A percentile compares a stretch with the other conserved stretches of the same genome.
These are phyloP conservation scores for Chrysemys picta DNA, from an alignment of 2,113 vertebrate species.

Conservation along the genomic window DNA sequence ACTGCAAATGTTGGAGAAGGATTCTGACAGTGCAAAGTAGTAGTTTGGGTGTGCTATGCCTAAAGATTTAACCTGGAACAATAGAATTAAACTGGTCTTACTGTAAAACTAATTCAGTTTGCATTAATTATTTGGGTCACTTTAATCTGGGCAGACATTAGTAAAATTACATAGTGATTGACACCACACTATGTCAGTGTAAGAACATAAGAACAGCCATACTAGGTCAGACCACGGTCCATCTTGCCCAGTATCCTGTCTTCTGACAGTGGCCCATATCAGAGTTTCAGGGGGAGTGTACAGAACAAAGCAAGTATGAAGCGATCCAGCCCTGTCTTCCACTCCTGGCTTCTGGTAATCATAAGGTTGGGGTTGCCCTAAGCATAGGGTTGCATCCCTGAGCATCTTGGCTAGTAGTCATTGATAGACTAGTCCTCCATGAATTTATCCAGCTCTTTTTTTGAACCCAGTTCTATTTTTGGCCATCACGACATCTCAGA, in stretches of 20 bases:
- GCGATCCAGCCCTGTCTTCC: too few relatives aligned
- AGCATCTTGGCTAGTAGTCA: background rate
- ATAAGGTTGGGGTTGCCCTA: too few relatives aligned
- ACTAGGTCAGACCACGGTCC: too few relatives aligned
- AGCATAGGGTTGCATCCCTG: background rate
- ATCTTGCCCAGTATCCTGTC: too few relatives aligned
- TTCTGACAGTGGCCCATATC: too few relatives aligned
- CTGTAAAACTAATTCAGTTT: background rate
- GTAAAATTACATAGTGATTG: background rate
- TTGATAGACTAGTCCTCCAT: background rate
- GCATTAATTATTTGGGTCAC: background rate
- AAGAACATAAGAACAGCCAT: too few relatives aligned
- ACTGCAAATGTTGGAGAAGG: background rate
- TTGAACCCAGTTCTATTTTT: background rate
- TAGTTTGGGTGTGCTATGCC: background rate
- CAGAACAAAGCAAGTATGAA: too few relatives aligned
- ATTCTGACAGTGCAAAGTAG: background rate
- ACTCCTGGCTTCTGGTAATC: too few relatives aligned
- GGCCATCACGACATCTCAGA: too few relatives aligned
- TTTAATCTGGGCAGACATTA: background rate
- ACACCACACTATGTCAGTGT: background rate
- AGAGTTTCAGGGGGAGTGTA: too few relatives aligned
- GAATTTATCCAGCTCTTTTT: background rate
- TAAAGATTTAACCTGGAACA: background rate
- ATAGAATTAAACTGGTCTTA: accelerated